These are phyloP conservation scores for Leptodirus hochenwartii DNA, from an alignment of 2,888 invertebrate genomes.

Conservation along the genomic window DNA sequence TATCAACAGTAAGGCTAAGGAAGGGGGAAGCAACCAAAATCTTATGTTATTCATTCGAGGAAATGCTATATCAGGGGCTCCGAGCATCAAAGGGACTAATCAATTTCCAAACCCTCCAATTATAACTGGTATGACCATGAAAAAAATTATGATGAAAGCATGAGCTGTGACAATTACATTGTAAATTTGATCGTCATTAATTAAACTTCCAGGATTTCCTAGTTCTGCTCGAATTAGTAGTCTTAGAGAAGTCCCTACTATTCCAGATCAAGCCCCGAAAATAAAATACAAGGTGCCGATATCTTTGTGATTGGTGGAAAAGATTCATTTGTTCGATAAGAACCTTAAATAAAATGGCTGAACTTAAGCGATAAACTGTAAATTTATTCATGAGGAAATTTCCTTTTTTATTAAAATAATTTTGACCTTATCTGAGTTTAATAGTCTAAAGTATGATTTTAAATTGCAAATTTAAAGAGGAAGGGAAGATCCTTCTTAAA, in stretches of 20 bases:
- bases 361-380: slow-evolving; percentile 43
- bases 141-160: slow-evolving; percentile 67
- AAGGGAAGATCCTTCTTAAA: slow-evolving; percentile 22
- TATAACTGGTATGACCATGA: slow-evolving; percentile 44
- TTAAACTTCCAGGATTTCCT: slow-evolving; percentile 43
- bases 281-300: slow-evolving; percentile 57
- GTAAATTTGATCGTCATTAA: slow-evolving; percentile 60
- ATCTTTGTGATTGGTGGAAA: slow-evolving; percentile 57
- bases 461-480: slow-evolving; percentile 43
- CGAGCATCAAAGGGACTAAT: slow-evolving; percentile 57
- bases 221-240: slow-evolving; percentile 55
- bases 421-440: no score
- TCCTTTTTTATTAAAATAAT: no score
- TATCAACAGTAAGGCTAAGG: slow-evolving; percentile 38
- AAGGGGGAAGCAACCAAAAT: slow-evolving; percentile 59
- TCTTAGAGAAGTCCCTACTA: slow-evolving; percentile 51
- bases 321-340: slow-evolving; percentile 48
- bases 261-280: slow-evolving; percentile 46
- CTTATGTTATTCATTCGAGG: slow-evolving; percentile 75
- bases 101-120: slow-evolving; percentile 76
- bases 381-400: slow-evolving; percentile 34
- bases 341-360: slow-evolving; percentile 49
- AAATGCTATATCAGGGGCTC: slow-evolving; percentile 64
- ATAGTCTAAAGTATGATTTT: slow-evolving; percentile 37
- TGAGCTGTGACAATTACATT: slow-evolving; percentile 63